Evolutionary conservation across 2,797 vertebrate genomes (phyloP).

Genomic region (Brachyrhaphis roseni): DNA sequence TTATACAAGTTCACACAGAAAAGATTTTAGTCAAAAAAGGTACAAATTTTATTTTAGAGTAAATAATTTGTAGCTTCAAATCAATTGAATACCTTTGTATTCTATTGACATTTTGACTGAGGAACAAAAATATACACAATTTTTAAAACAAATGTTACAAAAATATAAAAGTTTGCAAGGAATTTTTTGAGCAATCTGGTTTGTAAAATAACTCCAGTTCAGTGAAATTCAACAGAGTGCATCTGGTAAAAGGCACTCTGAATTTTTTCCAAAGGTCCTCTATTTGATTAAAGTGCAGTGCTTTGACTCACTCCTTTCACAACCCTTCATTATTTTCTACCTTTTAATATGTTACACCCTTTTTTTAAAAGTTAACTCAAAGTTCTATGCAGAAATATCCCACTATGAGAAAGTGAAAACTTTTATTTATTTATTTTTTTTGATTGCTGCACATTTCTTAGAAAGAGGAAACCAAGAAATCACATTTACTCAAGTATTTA

Average conservation of each 20-base stretch:
- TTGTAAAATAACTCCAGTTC: neutral
- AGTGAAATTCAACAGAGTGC: neutral
- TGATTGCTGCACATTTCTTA: too few relatives aligned
- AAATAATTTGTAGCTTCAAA: neutral
- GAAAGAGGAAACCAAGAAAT: too few relatives aligned
- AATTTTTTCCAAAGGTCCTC: neutral
- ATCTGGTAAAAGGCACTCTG: neutral
- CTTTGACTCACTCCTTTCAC: neutral
- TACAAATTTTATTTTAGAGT: neutral
- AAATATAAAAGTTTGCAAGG: neutral
- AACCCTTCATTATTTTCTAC: too few relatives aligned
- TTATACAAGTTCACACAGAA: neutral
- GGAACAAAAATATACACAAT: neutral
- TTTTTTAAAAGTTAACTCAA: too few relatives aligned
- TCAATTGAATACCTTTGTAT: neutral
- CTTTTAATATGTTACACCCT: too few relatives aligned
- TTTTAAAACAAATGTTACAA: neutral
- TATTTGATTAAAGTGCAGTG: neutral
- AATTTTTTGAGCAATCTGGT: neutral
- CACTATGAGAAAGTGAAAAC: too few relatives aligned
- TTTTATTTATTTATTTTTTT: too few relatives aligned
- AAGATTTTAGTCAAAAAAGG: neutral
- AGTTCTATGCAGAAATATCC: too few relatives aligned
- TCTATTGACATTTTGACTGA: too few relatives aligned
- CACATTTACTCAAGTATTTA: too few relatives aligned